Evolutionary conservation across 2,888 invertebrate genomes (phyloP).

Genomic region (Keiferia lycopersicella): DNA sequence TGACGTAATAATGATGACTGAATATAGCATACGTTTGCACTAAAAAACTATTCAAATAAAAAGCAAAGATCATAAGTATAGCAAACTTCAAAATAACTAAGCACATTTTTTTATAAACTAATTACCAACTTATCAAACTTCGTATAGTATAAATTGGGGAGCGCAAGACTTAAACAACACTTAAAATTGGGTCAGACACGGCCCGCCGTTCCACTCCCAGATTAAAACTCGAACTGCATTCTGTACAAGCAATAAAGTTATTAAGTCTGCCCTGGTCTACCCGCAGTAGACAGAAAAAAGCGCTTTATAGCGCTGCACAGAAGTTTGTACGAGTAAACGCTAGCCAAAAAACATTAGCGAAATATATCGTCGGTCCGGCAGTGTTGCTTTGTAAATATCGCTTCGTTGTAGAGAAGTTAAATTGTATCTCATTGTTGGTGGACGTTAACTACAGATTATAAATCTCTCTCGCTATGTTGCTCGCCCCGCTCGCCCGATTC

Average conservation of each 20-base stretch:
- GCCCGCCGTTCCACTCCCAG: slow-evolving; percentile 50
- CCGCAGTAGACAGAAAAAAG: slow-evolving; percentile 57
- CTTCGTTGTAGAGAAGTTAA: slow-evolving; percentile 62
- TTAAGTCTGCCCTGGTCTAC: slow-evolving; percentile 60
- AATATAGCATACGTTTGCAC: no score
- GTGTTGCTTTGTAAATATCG: slow-evolving; percentile 67
- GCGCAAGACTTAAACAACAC: slow-evolving; percentile 15
- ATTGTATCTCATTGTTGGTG: slow-evolving; percentile 73
- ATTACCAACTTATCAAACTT: slow-evolving; percentile 42
- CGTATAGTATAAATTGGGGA: slow-evolving; percentile 34
- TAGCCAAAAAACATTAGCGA: slow-evolving; percentile 67
- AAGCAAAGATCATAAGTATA: neutral
- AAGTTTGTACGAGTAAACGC: slow-evolving; percentile 53
- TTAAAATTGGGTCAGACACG: slow-evolving; percentile 38
- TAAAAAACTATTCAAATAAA: neutral
- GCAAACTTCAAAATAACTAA: neutral
- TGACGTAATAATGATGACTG: no score
- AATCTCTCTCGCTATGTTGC: slow-evolving; percentile 59
- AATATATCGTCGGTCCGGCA: slow-evolving; percentile 54
- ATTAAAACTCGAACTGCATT: slow-evolving; percentile 57
- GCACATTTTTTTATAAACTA: slow-evolving; percentile 27
- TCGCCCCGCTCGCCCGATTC: slow-evolving; percentile 31
- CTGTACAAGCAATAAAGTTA: slow-evolving; percentile 67
- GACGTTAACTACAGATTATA: slow-evolving; percentile 73
- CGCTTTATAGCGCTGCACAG: slow-evolving; percentile 49